These are phyloP conservation scores for Babylonia areolata DNA, from an alignment of 1,140 invertebrate genomes.

Conservation along the genomic window DNA sequence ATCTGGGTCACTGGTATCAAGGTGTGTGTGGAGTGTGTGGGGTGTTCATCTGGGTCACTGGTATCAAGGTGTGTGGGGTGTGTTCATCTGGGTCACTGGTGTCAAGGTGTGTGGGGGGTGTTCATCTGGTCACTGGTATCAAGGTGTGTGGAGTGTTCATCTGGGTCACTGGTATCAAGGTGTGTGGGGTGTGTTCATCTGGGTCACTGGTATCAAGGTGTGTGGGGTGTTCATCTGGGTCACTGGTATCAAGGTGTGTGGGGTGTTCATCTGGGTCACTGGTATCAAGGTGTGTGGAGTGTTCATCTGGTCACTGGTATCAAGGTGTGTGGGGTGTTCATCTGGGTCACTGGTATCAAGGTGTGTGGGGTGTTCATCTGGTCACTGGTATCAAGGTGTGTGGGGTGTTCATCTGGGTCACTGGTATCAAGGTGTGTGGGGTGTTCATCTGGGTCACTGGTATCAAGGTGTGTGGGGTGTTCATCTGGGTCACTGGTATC, in stretches of 20 bases:
- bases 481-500: slow-evolving; percentile 51
- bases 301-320: slow-evolving; percentile 56
- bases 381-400: slow-evolving; percentile 56
- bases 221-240: slow-evolving; percentile 32
- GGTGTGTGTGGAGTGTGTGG: slow-evolving; percentile 44
- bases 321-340: slow-evolving; percentile 45
- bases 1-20: slow-evolving; percentile 53
- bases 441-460: slow-evolving; percentile 51
- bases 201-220: slow-evolving; percentile 57
- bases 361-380: slow-evolving; percentile 41
- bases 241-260: slow-evolving; percentile 53
- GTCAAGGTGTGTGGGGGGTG: slow-evolving; percentile 49
- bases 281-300: slow-evolving; percentile 52
- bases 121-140: slow-evolving; percentile 54
- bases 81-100: slow-evolving; percentile 49
- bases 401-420: slow-evolving; percentile 39
- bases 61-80: slow-evolving; percentile 50
- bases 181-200: slow-evolving; percentile 28
- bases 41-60: slow-evolving; percentile 49
- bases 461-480: slow-evolving; percentile 48
- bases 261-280: slow-evolving; percentile 42
- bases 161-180: slow-evolving; percentile 55
- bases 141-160: slow-evolving; percentile 46
- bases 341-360: slow-evolving; percentile 53
- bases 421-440: slow-evolving; percentile 51